Base-by-base conservation (phyloP, 2,797 vertebrate genomes). In the Uromys caudimaculatus region DNA sequence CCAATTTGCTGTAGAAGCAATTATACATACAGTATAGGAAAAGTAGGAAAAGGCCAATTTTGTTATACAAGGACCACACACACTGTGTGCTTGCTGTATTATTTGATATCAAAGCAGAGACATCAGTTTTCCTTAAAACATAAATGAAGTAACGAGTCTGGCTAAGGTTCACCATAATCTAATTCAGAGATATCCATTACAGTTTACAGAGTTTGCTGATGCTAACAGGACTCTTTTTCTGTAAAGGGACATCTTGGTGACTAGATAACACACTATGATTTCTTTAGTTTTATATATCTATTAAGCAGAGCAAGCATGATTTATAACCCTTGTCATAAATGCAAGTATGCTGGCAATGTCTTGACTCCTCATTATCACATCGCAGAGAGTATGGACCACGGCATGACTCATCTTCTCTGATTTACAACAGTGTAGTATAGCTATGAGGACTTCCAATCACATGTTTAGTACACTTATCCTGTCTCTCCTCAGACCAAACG, bases 101-200 rank as follows among this genome's bases (percentile, higher is more conserved):
- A 96, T 93, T 97, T 97, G 83, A 96, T 97, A 97, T 97, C 97
- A 97, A 97, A 96, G 95, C 93, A 98, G 93, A 97, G 95, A 91
- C 96, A 97, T 93, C 69, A 91, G 82, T 47, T 96, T 97, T 91
- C 90, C 91, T 50, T 87, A 97, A 92, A 96, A 96, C 91, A 97
- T 89, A 96, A 92, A 97, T 81, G 89, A 97, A 97, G 86, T 95
- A 82, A 95, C 92, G 91, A 93, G 64, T 50, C 60, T 64, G 86
- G 62, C 64, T 73, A 78, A 87, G 50, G 78, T 94, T 94, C 81
- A 76, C 91, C 93, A 90, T 93, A 82, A 60, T 94, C 71, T 81
- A 96, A 92, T 81, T 93, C 52, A 89, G 89, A 67, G 81, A 87
- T 96, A 93, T 94, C 96, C 86, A 47, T 95, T 96, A 95, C 77